Conservation (phyloP, 1,140 invertebrate genomes). For the Habropoda laboriosa region DNA sequence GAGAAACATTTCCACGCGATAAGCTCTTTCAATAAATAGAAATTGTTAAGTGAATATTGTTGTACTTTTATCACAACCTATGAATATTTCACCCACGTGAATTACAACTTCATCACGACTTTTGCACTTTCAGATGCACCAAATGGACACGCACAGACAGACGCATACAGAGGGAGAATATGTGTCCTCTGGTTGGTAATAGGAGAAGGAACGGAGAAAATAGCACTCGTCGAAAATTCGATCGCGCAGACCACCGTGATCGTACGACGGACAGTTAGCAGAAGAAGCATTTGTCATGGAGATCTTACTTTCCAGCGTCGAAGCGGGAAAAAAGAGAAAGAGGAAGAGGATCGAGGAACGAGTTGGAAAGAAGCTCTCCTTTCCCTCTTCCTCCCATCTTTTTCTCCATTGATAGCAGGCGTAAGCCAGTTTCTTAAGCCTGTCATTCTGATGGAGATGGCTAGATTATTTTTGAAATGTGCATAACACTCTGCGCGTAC, state of each 20-base stretch:
- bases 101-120: neutral
- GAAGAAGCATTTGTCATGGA: constrained; percentile 65
- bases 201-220: neutral
- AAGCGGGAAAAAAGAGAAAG: neutral
- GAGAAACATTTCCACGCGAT: no score
- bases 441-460: constrained; percentile 14
- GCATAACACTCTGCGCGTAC: neutral
- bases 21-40: no score
- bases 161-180: no score
- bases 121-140: no score
- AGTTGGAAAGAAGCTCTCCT: neutral
- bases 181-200: neutral
- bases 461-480: constrained; percentile 42
- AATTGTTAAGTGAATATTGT: no score
- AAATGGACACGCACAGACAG: neutral
- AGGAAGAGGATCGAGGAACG: neutral
- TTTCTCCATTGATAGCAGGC: constrained; percentile 8
- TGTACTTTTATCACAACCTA: no score
- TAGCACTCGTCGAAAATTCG: constrained; percentile 44
- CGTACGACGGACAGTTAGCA: constrained; percentile 27
- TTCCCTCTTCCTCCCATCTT: no score
- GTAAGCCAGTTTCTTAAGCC: constrained; percentile 12
- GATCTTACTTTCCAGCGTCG: constrained; percentile 63
- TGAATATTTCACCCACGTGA: no score
- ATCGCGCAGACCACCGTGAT: constrained; percentile 64